Conservation (phyloP, 2,888 invertebrate genomes). For the Sesamia inferens region DNA sequence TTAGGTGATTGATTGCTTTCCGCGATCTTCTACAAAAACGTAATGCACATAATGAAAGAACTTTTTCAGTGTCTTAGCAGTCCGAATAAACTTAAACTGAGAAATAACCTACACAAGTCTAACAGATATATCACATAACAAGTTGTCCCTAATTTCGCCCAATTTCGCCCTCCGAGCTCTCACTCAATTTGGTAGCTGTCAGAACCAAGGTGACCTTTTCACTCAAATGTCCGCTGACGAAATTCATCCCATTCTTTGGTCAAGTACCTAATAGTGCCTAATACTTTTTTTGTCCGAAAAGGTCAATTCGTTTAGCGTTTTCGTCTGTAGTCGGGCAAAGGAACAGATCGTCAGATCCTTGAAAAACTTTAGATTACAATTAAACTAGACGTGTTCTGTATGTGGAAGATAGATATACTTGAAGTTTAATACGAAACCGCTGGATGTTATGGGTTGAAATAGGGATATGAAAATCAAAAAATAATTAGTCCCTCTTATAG, state of each 20-base stretch:
- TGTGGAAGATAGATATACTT: not conserved
- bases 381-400: not conserved
- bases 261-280: not conserved
- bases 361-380: not conserved
- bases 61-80: no score
- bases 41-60: no score
- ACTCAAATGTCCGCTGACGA: slow-evolving; percentile 7
- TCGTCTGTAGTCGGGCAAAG: not conserved
- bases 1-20: no score
- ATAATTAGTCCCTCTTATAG: no score
- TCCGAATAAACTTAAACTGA: no score
- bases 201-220: slow-evolving; percentile 25
- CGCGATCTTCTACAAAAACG: no score
- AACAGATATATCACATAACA: not conserved
- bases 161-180: not conserved
- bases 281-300: slow-evolving; percentile 10
- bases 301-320: slow-evolving; percentile 5
- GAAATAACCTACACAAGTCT: not conserved
- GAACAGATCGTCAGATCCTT: not conserved
- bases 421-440: no score
- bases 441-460: no score
- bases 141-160: not conserved
- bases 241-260: slow-evolving; percentile 13
- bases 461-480: no score
- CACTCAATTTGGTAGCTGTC: slow-evolving; percentile 6